Percentiles rank a stretch among this genome's conserved stretches.
Evolutionary conservation across 2,888 invertebrate species (phyloP).

Genomic region (Tetragonisca angustula): DNA sequence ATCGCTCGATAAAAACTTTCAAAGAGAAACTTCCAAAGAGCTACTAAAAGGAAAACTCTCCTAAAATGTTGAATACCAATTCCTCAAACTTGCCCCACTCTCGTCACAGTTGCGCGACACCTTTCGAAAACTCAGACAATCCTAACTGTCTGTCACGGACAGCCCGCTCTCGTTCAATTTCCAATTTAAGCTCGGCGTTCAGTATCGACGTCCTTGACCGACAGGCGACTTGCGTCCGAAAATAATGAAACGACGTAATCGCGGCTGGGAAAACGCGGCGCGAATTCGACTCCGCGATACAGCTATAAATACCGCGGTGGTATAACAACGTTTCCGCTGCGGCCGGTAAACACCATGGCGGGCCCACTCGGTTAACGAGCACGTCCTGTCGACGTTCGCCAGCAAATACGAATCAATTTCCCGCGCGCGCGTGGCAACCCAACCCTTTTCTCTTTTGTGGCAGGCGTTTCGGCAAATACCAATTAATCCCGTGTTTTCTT

Average conservation of each 20-base stretch:
- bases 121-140: background rate
- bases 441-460: slow-evolving; percentile 4
- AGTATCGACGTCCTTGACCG: slow-evolving; percentile 20
- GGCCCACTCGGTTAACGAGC: slow-evolving; percentile 42
- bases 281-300: slow-evolving; percentile 15
- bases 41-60: too few species aligned
- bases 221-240: slow-evolving; percentile 2
- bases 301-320: slow-evolving; percentile 41
- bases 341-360: slow-evolving; percentile 38
- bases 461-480: slow-evolving; percentile 25
- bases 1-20: too few species aligned
- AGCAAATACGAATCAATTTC: slow-evolving; percentile 49
- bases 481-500: slow-evolving; percentile 50
- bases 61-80: too few species aligned
- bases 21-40: too few species aligned
- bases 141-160: background rate
- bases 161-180: background rate
- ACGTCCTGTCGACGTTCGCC: slow-evolving; percentile 31
- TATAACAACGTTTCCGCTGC: slow-evolving; percentile 39
- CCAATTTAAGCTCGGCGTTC: background rate
- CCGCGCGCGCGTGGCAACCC: background rate
- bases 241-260: slow-evolving; percentile 38
- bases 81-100: too few species aligned
- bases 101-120: too few species aligned
- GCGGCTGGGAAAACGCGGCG: background rate